Base-by-base conservation (phyloP, 2,888 invertebrate species). In the Torymus texanus region DNA sequence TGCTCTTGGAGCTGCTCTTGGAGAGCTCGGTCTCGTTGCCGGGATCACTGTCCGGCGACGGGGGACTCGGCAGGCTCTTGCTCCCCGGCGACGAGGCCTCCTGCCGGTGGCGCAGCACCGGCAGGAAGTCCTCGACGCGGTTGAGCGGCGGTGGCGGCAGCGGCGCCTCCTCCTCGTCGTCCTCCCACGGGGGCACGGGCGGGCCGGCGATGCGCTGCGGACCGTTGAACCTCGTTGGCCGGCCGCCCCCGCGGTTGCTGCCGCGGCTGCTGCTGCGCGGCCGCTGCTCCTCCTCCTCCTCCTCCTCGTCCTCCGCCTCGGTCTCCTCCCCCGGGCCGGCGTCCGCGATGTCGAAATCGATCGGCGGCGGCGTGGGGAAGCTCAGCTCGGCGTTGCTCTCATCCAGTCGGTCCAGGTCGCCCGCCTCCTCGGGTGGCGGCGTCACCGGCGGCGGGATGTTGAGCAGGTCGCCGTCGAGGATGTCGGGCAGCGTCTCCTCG, bases 31-130 rank as follows among this genome's bases (percentile, higher is more conserved):
- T 81, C 16, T 81, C 81, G 56, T 56, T 51, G 41, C 81, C 81
- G 0, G 71, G 50, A 2, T 81, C 80, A 55, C 78, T 80, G 2
- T 21, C 56, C 4, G 80, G 71, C 13, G 80, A 82, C 0, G 80
- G 80, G 4, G 82, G 78, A 16, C 81, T 82, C 12, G 82, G 82
- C 67, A 82, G 55, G 21, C 82, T 82, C 55, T 82, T 82, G 61
- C 82, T 80, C 5, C 78, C 80, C 4, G 82, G 82, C 8, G 82
- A 81, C n/a, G 80, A 70, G 13, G 70, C 18, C 4, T 18, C 16
- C 63, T 81, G 16, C 24, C 67, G 63, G 2, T 68, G 67, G 53
- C n/a, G 21, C 55, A 74, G 16, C 14, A 73, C n/a, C 4, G 67
- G 72, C 14, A 58, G 41, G 21, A 67, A n/a, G 41, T 61, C 50